Conservation (phyloP, 2,113 vertebrate species). For the Acanthisitta chloris region DNA sequence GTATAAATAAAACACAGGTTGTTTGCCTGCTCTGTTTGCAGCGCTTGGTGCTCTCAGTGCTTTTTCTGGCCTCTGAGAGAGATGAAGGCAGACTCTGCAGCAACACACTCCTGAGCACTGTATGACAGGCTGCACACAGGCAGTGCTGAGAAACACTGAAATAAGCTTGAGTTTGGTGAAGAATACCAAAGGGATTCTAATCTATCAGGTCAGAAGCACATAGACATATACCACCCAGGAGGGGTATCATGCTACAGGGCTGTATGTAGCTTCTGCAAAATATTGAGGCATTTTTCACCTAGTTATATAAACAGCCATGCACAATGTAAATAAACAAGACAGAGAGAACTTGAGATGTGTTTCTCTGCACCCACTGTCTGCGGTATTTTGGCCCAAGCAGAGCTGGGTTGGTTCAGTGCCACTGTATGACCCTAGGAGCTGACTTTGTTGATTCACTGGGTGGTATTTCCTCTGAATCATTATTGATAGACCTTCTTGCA, state of each 20-base stretch:
- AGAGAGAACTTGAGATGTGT: neutral
- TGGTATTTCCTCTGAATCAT: constrained; percentile 28
- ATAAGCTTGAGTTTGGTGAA: neutral
- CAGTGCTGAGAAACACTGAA: neutral
- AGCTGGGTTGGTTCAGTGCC: neutral
- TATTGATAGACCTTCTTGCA: neutral
- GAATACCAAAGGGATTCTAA: neutral
- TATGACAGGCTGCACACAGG: neutral
- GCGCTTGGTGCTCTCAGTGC: neutral
- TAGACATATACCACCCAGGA: neutral
- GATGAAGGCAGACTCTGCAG: neutral
- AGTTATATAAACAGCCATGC: neutral
- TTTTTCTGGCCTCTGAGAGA: neutral
- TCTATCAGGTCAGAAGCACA: neutral
- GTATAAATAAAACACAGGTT: neutral
- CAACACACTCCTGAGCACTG: neutral
- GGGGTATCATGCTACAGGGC: neutral
- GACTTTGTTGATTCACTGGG: neutral
- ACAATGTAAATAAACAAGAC: neutral
- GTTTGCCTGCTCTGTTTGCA: accelerated
- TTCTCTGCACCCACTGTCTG: neutral
- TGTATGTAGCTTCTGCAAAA: neutral
- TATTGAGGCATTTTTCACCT: neutral
- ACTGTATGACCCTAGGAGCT: neutral
- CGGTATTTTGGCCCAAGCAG: neutral